Evolutionary conservation across 1,140 invertebrate species (phyloP).

Genomic region (Euura saliciscinereae): DNA sequence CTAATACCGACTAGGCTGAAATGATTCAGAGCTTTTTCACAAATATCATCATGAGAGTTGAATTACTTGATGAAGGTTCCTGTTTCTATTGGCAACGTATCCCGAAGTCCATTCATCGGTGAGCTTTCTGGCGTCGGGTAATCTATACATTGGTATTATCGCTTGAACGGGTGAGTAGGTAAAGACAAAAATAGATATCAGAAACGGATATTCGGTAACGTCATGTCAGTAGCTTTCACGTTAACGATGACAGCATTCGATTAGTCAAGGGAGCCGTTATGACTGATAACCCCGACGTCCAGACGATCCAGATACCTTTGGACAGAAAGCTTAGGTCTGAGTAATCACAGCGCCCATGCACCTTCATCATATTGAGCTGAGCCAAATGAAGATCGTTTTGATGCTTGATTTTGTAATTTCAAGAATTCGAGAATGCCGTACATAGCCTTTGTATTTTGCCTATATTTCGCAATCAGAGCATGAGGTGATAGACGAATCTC

Average conservation of each 20-base stretch:
- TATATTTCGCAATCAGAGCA: background rate
- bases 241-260: background rate
- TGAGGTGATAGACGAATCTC: background rate
- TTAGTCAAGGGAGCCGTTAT: background rate
- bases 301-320: background rate
- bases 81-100: background rate
- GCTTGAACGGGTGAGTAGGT: background rate
- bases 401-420: no score
- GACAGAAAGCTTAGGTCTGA: background rate
- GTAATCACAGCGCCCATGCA: background rate
- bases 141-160: conserved; percentile 4
- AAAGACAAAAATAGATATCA: background rate
- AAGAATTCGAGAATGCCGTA: background rate
- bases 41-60: no score
- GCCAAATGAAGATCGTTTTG: no score
- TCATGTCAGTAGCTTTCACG: background rate
- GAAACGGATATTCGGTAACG: background rate
- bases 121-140: background rate
- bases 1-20: no score
- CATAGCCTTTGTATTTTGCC: background rate
- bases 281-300: background rate
- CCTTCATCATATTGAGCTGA: background rate
- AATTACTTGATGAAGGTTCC: no score
- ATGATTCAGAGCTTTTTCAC: no score
- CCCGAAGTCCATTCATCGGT: background rate